These are phyloP conservation scores for Labeo catla DNA, from an alignment of 2,113 vertebrate species.

Conservation along the genomic window DNA sequence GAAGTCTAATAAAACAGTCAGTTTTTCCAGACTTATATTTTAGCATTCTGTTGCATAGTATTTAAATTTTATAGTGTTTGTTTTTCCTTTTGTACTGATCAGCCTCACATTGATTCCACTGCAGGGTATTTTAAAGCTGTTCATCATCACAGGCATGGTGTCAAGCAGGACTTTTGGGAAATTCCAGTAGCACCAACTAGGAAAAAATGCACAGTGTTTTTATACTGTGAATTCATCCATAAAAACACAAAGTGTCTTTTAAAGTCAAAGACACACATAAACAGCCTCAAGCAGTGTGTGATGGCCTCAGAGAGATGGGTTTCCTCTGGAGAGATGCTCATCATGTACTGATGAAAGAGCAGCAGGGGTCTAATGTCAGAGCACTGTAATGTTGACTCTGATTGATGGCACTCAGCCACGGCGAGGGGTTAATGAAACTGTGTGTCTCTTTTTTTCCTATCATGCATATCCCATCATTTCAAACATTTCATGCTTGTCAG, in stretches of 20 bases:
- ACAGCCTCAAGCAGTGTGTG: conserved; percentile 34
- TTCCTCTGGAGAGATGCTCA: conserved; percentile 62
- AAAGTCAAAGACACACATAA: neutral
- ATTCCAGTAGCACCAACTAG: conserved; percentile 90
- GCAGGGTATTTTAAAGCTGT: neutral
- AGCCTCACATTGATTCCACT: neutral
- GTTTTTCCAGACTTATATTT: neutral
- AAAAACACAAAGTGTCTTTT: neutral
- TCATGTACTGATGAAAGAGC: conserved; percentile 62
- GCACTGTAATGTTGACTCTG: conserved; percentile 53
- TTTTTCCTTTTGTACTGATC: too few relatives aligned
- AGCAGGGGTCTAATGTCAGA: conserved; percentile 65
- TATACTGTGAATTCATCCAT: neutral
- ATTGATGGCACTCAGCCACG: conserved; percentile 54
- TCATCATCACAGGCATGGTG: conserved; percentile 85
- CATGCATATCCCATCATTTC: neutral
- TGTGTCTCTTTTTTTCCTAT: conserved; percentile 10
- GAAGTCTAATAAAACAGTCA: neutral
- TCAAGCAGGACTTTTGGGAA: conserved; percentile 85
- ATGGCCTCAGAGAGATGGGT: conserved; percentile 15
- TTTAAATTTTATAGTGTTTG: too few relatives aligned
- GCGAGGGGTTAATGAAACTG: conserved; percentile 58
- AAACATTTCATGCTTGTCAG: conserved; percentile 4
- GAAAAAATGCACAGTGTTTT: conserved; percentile 61
- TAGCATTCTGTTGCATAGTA: too few relatives aligned